Evolutionary conservation across 2,888 invertebrate species (phyloP).

Genomic region (Rhodophaea formosa): DNA sequence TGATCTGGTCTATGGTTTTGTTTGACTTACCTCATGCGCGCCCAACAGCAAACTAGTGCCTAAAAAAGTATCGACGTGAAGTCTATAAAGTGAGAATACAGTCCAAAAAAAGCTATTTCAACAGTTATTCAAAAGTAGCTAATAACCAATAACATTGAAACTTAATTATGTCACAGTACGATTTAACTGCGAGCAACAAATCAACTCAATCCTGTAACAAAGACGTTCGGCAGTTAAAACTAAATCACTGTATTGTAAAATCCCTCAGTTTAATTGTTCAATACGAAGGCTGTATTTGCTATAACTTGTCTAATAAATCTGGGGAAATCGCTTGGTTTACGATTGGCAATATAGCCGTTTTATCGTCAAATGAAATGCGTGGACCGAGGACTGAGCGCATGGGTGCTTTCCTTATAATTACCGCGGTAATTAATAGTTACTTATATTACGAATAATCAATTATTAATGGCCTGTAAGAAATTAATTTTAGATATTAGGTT

Average conservation of each 20-base stretch:
- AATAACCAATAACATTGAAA: not conserved
- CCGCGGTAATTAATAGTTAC: constrained; percentile 3
- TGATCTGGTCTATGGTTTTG: too few species aligned
- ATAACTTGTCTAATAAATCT: constrained; percentile 53
- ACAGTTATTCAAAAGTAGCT: too few species aligned
- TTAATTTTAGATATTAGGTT: too few species aligned
- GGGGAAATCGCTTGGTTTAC: constrained; percentile 31
- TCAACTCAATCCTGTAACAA: constrained; percentile 21
- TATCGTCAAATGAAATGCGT: constrained; percentile 35
- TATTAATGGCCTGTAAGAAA: too few species aligned
- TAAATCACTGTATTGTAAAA: constrained; percentile 38
- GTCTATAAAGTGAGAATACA: not conserved
- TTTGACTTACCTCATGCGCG: too few species aligned
- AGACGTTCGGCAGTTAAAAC: constrained; percentile 27
- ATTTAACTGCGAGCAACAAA: constrained; percentile 1
- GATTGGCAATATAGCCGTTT: constrained; percentile 14
- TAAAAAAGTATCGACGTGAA: too few species aligned
- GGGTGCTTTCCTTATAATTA: not conserved
- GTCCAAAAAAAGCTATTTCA: not conserved
- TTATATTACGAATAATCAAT: not conserved
- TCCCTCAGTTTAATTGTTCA: constrained; percentile 42
- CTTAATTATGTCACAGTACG: not conserved
- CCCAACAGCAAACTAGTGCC: too few species aligned
- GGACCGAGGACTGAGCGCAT: constrained; percentile 20
- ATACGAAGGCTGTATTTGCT: constrained; percentile 39